Evolutionary conservation across 2,888 invertebrate species (phyloP).

Genomic region (Herminia tarsipennalis): DNA sequence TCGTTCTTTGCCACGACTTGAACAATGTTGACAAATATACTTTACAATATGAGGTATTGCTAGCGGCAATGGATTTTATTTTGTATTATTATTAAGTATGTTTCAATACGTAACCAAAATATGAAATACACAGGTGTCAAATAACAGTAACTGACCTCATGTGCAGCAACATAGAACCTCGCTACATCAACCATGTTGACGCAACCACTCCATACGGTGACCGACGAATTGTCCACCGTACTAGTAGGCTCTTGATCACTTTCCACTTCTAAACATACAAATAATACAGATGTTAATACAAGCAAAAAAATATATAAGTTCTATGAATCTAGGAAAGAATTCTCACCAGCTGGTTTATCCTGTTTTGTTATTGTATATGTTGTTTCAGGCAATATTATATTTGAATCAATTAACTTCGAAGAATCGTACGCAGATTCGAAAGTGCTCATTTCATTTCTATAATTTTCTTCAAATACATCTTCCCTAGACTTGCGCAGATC

Average conservation of each 20-base stretch:
- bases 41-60: no score
- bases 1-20: no score
- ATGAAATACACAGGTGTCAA: neutral
- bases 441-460: slow-evolving; percentile 64
- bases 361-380: slow-evolving; percentile 52
- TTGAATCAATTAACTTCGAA: slow-evolving; percentile 65
- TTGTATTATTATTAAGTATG: no score
- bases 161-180: slow-evolving; percentile 93
- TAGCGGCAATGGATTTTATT: no score
- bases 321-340: neutral
- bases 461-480: slow-evolving; percentile 72
- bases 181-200: slow-evolving; percentile 97
- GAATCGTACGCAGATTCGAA: slow-evolving; percentile 65
- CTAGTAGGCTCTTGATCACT: slow-evolving; percentile 93
- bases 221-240: slow-evolving; percentile 86
- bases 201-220: slow-evolving; percentile 92
- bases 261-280: slow-evolving; percentile 77
- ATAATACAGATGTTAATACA: neutral
- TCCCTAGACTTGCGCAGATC: slow-evolving; percentile 76
- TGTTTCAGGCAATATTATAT: slow-evolving; percentile 53
- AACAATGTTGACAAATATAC: no score
- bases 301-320: neutral
- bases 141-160: slow-evolving; percentile 83
- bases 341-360: slow-evolving; percentile 67
- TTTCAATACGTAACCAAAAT: no score